These are phyloP conservation scores for Aythya fuligula DNA, from an alignment of 2,797 vertebrate genomes.

Conservation along the genomic window DNA sequence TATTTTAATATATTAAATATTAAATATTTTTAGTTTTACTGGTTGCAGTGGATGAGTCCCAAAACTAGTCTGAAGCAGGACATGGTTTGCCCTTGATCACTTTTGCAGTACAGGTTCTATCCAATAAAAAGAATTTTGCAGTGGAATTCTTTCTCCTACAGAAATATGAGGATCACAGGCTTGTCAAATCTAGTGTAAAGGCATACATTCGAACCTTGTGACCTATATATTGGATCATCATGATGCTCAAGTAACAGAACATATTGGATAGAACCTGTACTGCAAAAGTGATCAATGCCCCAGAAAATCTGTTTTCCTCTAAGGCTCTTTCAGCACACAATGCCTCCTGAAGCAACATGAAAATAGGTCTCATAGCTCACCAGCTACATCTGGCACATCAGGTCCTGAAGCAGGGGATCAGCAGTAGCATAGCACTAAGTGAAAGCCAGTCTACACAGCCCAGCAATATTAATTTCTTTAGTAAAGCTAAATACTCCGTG, in stretches of 20 bases:
- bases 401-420: background rate
- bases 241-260: background rate
- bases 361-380: background rate
- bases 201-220: background rate
- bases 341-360: background rate
- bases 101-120: too few relatives aligned
- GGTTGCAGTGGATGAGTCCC: background rate
- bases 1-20: background rate
- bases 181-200: background rate
- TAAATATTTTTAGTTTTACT: background rate
- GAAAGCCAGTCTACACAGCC: background rate
- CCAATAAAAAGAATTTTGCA: background rate
- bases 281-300: background rate
- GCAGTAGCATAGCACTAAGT: too few relatives aligned
- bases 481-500: conserved; percentile 1
- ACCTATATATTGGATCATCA: background rate
- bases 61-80: background rate
- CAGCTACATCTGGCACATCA: background rate
- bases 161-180: background rate
- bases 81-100: background rate
- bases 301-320: background rate
- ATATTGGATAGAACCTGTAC: background rate
- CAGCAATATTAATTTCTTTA: background rate
- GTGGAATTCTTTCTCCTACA: background rate
- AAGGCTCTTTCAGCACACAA: background rate